Percentiles rank a stretch among this genome's conserved stretches.
Conservation (phyloP, 2,888 invertebrate genomes). For the Tetragonisca angustula region DNA sequence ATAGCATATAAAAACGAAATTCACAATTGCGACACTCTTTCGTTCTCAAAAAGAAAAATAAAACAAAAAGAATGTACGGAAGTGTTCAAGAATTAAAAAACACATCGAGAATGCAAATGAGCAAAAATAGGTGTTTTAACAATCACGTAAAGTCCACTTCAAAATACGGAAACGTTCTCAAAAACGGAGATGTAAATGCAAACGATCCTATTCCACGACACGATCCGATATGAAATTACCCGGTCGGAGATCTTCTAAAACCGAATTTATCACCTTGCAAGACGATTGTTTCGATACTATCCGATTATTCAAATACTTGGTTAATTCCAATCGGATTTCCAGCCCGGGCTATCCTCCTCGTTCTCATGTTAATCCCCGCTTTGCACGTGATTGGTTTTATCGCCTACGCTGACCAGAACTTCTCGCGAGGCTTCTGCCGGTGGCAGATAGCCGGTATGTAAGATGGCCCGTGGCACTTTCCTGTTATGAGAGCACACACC, state of each 20-base stretch:
- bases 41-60: no score
- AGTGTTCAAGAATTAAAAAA: no score
- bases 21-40: no score
- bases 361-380: constrained; percentile 41
- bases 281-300: constrained; percentile 15
- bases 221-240: not conserved
- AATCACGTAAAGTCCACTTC: not conserved
- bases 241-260: not conserved
- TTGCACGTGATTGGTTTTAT: constrained; percentile 48
- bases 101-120: not conserved
- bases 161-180: not conserved
- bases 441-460: constrained; percentile 35
- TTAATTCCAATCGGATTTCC: constrained; percentile 1
- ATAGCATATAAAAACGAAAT: no score
- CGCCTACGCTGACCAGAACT: constrained; percentile 8
- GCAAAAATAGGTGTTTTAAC: not conserved
- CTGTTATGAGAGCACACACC: constrained; percentile 53
- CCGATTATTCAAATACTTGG: constrained; percentile 33
- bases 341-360: not conserved
- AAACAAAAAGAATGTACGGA: no score
- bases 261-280: constrained; percentile 7
- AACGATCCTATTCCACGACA: not conserved
- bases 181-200: not conserved
- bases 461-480: constrained; percentile 28
- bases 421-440: constrained; percentile 11